Evolutionary conservation across 2,888 invertebrate genomes (phyloP).

Genomic region (Calliphora vomitoria): DNA sequence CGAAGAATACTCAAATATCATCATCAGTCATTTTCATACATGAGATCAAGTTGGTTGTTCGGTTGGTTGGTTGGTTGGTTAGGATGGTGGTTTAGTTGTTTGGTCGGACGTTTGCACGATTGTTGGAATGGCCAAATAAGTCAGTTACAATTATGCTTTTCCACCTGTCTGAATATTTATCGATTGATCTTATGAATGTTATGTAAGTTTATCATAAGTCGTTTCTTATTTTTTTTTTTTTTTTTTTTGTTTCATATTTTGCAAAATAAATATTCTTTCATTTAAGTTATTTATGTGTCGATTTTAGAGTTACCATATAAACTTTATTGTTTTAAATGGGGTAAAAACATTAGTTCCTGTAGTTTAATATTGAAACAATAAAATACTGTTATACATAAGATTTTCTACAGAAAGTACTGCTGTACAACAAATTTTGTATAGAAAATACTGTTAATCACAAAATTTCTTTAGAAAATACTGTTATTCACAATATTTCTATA

Average conservation of each 20-base stretch:
- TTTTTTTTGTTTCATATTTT: no score
- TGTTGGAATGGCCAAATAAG: slow-evolving; percentile 56
- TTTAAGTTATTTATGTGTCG: slow-evolving; percentile 48
- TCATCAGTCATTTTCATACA: slow-evolving; percentile 60
- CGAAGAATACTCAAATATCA: slow-evolving; percentile 48
- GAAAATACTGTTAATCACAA: no score
- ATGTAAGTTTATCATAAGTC: slow-evolving; percentile 72
- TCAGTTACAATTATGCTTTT: slow-evolving; percentile 78
- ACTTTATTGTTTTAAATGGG: background rate
- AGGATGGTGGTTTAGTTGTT: slow-evolving; percentile 23
- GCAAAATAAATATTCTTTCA: slow-evolving; percentile 51
- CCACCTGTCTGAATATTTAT: slow-evolving; percentile 79
- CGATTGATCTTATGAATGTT: slow-evolving; percentile 73
- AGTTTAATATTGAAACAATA: no score
- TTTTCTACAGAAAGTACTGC: no score
- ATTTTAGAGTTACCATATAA: slow-evolving; percentile 35
- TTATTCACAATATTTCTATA: no score
- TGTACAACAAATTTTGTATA: no score
- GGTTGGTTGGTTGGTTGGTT: slow-evolving; percentile 12
- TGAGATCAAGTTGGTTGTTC: slow-evolving; percentile 35
- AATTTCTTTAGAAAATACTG: no score
- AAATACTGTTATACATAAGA: no score
- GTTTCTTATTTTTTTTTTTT: slow-evolving; percentile 28
- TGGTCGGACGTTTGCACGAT: background rate
- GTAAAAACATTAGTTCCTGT: no score